phyloP scores from a whole-genome alignment of 2,888 invertebrate species.

The Lysandra coridon region DNA sequence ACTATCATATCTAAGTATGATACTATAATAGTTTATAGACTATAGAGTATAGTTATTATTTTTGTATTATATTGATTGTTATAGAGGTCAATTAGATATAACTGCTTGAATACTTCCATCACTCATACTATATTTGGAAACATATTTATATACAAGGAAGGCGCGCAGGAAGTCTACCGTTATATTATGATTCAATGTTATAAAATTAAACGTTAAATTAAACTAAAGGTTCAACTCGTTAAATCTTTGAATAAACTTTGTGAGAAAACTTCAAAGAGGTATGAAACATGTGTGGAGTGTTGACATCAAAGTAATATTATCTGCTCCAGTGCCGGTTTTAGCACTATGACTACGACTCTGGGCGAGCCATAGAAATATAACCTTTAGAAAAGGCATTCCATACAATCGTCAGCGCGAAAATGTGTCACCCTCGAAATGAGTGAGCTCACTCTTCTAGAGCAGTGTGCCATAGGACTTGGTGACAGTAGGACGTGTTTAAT shows the following conservation, averaged over 20 bases:
- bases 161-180: constrained; percentile 6
- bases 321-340: too few species aligned
- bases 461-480: too few species aligned
- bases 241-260: background rate
- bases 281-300: background rate
- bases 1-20: background rate
- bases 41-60: background rate
- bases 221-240: background rate
- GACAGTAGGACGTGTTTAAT: too few species aligned
- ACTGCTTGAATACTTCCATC: background rate
- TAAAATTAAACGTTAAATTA: background rate
- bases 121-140: background rate
- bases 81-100: constrained; percentile 5
- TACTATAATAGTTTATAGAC: background rate
- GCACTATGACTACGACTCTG: too few species aligned
- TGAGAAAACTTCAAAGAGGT: background rate
- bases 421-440: too few species aligned
- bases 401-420: too few species aligned
- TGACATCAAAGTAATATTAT: too few species aligned
- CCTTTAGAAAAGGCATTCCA: too few species aligned
- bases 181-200: constrained; percentile 12
- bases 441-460: too few species aligned
- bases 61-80: background rate
- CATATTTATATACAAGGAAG: background rate
- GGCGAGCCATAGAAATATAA: too few species aligned